phyloP scores from a whole-genome alignment of 1,140 invertebrate species.

The Chlorops oryzae region DNA sequence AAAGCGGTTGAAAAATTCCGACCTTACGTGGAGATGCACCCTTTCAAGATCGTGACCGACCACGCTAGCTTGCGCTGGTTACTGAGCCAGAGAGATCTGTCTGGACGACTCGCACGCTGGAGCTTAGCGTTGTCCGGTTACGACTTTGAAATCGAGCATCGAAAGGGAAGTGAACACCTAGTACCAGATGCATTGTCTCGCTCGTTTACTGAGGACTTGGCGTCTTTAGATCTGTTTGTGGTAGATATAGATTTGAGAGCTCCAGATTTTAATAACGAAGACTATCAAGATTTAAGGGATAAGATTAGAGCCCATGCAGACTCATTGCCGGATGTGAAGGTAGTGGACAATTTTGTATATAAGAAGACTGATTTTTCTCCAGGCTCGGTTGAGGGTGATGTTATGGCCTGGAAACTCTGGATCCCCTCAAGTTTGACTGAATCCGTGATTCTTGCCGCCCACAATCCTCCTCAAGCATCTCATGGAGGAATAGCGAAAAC shows the following conservation, averaged over 20 bases:
- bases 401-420: neutral
- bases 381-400: neutral
- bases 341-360: neutral
- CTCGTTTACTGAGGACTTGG: too few species aligned
- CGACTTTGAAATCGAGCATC: neutral
- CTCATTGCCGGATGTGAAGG: neutral
- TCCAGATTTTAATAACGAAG: too few species aligned
- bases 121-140: neutral
- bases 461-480: neutral
- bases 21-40: too few species aligned
- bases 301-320: too few species aligned
- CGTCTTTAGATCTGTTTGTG: too few species aligned
- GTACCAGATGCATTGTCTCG: constrained; percentile 9
- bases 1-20: too few species aligned
- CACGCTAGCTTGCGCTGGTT: too few species aligned
- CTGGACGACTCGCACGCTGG: neutral
- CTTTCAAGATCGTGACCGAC: too few species aligned
- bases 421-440: neutral
- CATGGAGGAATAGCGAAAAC: constrained; percentile 5
- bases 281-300: too few species aligned
- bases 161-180: neutral
- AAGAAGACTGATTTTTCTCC: neutral
- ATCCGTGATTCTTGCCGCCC: neutral
- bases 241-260: too few species aligned
- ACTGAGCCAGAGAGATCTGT: too few species aligned